These are phyloP conservation scores for Narcine bancroftii DNA, from an alignment of 2,113 vertebrate species.

Conservation along the genomic window DNA sequence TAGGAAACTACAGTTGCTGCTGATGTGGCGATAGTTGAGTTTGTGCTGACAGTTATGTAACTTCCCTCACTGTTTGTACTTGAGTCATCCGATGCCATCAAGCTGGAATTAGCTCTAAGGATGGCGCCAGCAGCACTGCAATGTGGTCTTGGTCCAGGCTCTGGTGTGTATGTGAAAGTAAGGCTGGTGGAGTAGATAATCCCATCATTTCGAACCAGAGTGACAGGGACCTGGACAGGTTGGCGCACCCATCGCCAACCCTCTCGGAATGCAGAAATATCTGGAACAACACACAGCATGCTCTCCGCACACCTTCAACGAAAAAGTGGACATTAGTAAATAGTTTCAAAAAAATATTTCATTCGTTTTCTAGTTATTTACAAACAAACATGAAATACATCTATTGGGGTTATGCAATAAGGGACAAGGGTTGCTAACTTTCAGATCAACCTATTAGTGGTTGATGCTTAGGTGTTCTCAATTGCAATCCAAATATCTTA, in stretches of 20 bases:
- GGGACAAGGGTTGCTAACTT: neutral
- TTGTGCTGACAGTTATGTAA: constrained; percentile 75
- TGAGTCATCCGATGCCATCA: constrained; percentile 71
- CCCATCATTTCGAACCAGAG: constrained; percentile 92
- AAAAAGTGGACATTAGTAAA: constrained; percentile 32
- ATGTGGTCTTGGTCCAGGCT: constrained; percentile 90
- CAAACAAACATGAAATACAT: neutral
- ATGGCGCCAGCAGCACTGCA: constrained; percentile 95
- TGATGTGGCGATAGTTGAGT: constrained; percentile 74
- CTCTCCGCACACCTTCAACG: constrained; percentile 82
- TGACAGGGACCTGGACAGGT: constrained; percentile 96
- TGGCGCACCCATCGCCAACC: constrained; percentile 98
- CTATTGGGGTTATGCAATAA: neutral
- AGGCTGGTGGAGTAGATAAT: constrained; percentile 99
- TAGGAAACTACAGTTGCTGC: constrained; percentile 93
- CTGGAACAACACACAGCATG: constrained; percentile 95
- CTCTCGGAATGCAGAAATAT: constrained; percentile 98
- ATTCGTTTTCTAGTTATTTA: neutral
- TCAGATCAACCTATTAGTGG: neutral
- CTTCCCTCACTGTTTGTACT: constrained; percentile 66
- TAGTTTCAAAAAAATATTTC: neutral
- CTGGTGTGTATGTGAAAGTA: constrained; percentile 97
- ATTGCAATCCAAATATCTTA: neutral
- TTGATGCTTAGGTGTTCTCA: neutral
- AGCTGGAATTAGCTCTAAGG: constrained; percentile 76